Percentiles rank a stretch among this genome's conserved stretches.
Evolutionary conservation across 2,888 invertebrate species (phyloP).

Genomic region (Acanthosepion pharaonis): DNA sequence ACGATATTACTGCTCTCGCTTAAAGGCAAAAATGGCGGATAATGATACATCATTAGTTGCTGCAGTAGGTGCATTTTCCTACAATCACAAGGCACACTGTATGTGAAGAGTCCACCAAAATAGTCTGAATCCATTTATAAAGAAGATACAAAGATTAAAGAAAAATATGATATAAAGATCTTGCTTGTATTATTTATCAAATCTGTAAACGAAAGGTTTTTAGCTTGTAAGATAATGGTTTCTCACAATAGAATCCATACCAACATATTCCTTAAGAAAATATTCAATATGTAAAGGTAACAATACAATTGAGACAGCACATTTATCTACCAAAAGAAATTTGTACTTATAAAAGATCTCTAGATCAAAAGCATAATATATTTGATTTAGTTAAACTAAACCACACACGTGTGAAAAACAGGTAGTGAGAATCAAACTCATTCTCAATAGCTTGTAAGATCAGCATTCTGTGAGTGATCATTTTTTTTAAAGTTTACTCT

Average conservation of each 20-base stretch:
- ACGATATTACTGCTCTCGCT: not conserved
- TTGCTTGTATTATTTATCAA: constrained; percentile 20
- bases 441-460: too few species aligned
- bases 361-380: not conserved
- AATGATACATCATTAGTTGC: not conserved
- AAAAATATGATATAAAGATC: not conserved
- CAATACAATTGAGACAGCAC: not conserved
- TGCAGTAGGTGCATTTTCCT: constrained; percentile 14
- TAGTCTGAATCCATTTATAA: not conserved
- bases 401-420: not conserved
- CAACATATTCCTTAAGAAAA: not conserved
- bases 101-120: not conserved
- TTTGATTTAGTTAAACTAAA: not conserved
- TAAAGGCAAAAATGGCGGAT: not conserved
- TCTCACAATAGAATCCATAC: not conserved
- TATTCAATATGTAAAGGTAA: not conserved
- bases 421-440: too few species aligned
- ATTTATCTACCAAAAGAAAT: not conserved
- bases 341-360: not conserved
- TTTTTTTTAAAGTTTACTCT: too few species aligned
- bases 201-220: not conserved
- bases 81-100: not conserved
- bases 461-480: too few species aligned
- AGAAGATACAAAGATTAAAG: not conserved
- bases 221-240: not conserved